Conservation (phyloP, 2,797 vertebrate species). For the Melanotaenia trifasciata region DNA sequence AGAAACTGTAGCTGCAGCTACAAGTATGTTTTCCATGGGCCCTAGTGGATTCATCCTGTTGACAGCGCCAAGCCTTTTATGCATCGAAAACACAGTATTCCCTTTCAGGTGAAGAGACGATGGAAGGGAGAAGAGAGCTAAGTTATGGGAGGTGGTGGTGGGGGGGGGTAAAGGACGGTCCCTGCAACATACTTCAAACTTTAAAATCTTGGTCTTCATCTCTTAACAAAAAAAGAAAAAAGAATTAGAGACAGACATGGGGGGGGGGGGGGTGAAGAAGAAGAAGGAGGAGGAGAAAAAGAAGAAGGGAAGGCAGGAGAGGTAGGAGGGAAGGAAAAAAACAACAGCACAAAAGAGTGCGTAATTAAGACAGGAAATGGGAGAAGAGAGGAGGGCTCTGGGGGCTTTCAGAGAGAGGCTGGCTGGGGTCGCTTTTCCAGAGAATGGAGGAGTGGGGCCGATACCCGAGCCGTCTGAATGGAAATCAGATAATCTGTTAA, state of each 20-base stretch:
- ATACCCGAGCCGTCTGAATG: slow-evolving; percentile 81
- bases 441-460: slow-evolving; percentile 71
- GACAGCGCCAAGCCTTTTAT: slow-evolving; percentile 80
- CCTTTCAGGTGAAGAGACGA: slow-evolving; percentile 78
- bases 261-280: slow-evolving; percentile 56
- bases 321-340: slow-evolving; percentile 37
- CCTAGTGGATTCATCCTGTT: slow-evolving; percentile 78
- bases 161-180: slow-evolving; percentile 40
- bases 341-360: slow-evolving; percentile 73
- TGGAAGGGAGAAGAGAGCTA: slow-evolving; percentile 62
- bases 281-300: slow-evolving; percentile 45
- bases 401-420: slow-evolving; percentile 79
- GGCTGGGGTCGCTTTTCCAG: slow-evolving; percentile 76
- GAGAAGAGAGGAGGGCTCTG: slow-evolving; percentile 78
- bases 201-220: slow-evolving; percentile 72
- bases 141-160: slow-evolving; percentile 34
- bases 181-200: slow-evolving; percentile 56
- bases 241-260: slow-evolving; percentile 65
- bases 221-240: slow-evolving; percentile 42
- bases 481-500: slow-evolving; percentile 84
- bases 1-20: slow-evolving; percentile 76
- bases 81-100: slow-evolving; percentile 78
- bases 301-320: slow-evolving; percentile 21
- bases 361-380: slow-evolving; percentile 83
- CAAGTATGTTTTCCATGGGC: slow-evolving; percentile 71